Evolutionary conservation across 2,113 vertebrate species (phyloP), one percentile per base, ranked within the genome.

Genomic region (Alosa alosa): DNA sequence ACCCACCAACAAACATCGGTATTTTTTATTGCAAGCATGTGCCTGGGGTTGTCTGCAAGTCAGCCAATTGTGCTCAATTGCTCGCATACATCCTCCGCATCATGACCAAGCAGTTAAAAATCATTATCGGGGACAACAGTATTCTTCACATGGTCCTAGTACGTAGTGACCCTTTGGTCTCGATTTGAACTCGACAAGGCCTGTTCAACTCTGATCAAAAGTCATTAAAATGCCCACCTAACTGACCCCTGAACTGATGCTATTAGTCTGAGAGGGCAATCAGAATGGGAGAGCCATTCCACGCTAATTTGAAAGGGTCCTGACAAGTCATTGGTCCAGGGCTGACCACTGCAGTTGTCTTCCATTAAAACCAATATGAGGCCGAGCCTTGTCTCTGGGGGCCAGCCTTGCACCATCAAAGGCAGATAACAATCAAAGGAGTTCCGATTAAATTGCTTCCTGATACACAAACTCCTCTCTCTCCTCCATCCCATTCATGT

Each of bases 391-490:
- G 39, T 31, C 75, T n/a, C 47, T 81, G 75, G 39, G 36, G 82
- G 84, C 44, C 57, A 75, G 50, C 64, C 47, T 25, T 49, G 47
- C 68, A 57, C 49, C 85, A 83, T 83, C 82, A 86, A 86, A 81
- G 72, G 82, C 9, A 72, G 49, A 84, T 46, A 17, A 84, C 52
- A 84, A 84, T 60, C 57, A 86, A 88, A 82, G 85, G 36, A n/a
- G 3, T 81, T 83, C 60, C 25, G 31, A 78, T 84, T 82, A 64
- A 68, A 84, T 81, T 84, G 82, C 75, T 84, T 57, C 84, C 75
- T 72, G 47, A 81, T 84, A 60, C 81, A 78, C 72, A 78, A 78
- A 39, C 22, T 39, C 82, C 18, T 20, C 17, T 39, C 17, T 25
- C 49, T 47, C 47, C 44, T 36, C 72, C 31, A 78, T 78, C 72